Evolutionary conservation across 2,113 vertebrate species (phyloP).

Genomic region (Vidua macroura): DNA sequence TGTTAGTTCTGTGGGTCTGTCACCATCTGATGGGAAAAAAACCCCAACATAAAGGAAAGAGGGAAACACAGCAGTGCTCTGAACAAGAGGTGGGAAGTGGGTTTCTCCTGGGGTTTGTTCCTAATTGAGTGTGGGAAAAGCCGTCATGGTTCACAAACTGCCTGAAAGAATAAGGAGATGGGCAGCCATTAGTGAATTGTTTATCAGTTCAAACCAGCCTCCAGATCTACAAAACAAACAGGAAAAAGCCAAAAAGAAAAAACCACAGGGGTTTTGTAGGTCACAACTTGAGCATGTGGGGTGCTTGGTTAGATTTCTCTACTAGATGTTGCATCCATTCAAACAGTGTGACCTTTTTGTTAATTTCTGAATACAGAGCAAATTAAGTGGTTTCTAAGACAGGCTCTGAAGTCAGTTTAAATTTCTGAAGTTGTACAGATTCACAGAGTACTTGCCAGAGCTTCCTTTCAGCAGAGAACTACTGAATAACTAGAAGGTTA

Average conservation of each 20-base stretch:
- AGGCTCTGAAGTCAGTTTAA: not conserved
- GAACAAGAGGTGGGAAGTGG: not conserved
- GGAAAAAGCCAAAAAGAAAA: not conserved
- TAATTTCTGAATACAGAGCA: not conserved
- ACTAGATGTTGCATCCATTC: not conserved
- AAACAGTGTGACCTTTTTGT: not conserved
- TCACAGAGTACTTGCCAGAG: not conserved
- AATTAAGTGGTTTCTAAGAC: not conserved
- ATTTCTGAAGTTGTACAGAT: not conserved
- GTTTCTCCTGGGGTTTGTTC: not conserved
- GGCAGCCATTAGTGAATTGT: not conserved
- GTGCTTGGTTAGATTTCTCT: not conserved
- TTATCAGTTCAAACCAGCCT: not conserved
- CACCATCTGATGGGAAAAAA: not conserved
- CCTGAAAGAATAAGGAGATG: not conserved
- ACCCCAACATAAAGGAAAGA: not conserved
- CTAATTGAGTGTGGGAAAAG: not conserved
- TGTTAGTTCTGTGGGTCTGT: not conserved
- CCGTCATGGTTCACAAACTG: not conserved
- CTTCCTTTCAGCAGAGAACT: not conserved
- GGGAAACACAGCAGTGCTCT: not conserved
- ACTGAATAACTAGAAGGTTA: not conserved
- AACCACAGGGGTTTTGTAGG: not conserved
- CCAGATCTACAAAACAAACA: not conserved
- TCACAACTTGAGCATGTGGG: not conserved